phyloP scores from a whole-genome alignment of 2,888 invertebrate genomes.

The Bellardia bayeri region DNA sequence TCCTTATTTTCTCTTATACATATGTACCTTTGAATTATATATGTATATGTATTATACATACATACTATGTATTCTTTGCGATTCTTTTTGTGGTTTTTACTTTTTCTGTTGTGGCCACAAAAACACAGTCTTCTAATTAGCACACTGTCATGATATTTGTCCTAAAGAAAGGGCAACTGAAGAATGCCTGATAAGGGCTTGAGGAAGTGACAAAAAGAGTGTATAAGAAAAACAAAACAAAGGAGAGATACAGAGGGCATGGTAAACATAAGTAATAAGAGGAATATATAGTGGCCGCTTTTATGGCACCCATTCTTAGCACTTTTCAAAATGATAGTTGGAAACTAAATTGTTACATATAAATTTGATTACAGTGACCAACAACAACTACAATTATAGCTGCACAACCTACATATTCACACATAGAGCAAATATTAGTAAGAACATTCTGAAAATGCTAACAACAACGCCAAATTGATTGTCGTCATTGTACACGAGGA shows the following conservation, averaged over 20 bases:
- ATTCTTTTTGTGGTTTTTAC: conserved; percentile 63
- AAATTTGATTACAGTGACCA: conserved; percentile 22
- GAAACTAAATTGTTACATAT: conserved; percentile 26
- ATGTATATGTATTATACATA: not conserved
- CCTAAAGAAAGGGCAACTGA: conserved; percentile 45
- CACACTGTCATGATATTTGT: conserved; percentile 68
- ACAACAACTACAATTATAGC: not conserved
- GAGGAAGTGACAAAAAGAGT: not conserved
- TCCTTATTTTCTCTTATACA: not conserved
- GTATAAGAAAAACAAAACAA: not conserved
- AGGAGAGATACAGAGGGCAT: conserved; percentile 18
- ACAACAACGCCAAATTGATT: not conserved
- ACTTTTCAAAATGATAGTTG: conserved; percentile 12
- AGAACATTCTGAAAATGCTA: conserved; percentile 14
- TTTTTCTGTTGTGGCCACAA: conserved; percentile 73
- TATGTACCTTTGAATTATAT: conserved; percentile 1
- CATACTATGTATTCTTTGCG: conserved; percentile 11
- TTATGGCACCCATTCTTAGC: not conserved
- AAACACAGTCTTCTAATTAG: conserved; percentile 75
- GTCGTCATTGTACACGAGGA: conserved; percentile 39
- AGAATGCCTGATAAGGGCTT: conserved; percentile 5
- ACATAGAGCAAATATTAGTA: not conserved
- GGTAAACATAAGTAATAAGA: not conserved
- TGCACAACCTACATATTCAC: conserved; percentile 17
- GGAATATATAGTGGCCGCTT: conserved; percentile 28